A percentile compares a stretch with the other conserved stretches of the same genome.
These are phyloP conservation scores for Papilio polytes DNA, from an alignment of 1,140 invertebrate species.

Conservation along the genomic window DNA sequence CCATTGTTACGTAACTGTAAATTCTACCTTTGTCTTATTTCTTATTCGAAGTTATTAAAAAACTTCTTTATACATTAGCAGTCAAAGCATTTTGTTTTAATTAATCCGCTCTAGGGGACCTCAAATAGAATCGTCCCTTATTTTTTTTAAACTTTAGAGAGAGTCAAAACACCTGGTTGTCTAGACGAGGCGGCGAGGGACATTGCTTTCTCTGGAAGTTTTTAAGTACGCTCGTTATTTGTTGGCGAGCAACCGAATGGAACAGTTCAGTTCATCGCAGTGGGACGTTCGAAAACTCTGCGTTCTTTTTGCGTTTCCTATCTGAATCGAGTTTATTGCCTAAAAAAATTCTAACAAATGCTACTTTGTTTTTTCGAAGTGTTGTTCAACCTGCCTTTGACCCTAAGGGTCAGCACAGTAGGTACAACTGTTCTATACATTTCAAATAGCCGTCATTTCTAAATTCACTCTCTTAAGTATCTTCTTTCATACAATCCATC, in stretches of 20 bases:
- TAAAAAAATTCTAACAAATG: not conserved
- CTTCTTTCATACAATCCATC: too few relatives aligned
- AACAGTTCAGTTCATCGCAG: slow-evolving; percentile 16
- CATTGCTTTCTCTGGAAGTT: slow-evolving; percentile 32
- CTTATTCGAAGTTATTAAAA: not conserved
- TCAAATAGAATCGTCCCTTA: not conserved
- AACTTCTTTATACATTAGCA: slow-evolving; percentile 34
- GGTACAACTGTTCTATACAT: too few relatives aligned
- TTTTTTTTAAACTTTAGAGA: slow-evolving; percentile 23
- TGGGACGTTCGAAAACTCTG: not conserved
- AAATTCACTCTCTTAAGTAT: too few relatives aligned
- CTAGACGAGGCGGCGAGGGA: slow-evolving; percentile 38
- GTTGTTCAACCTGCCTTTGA: too few relatives aligned
- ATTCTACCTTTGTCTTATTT: not conserved
- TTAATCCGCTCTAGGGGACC: slow-evolving; percentile 12
- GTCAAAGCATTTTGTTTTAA: slow-evolving; percentile 27
- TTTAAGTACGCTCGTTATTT: slow-evolving; percentile 39
- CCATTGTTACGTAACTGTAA: not conserved
- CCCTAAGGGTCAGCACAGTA: too few relatives aligned
- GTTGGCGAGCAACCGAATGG: slow-evolving; percentile 30
- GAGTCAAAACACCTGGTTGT: slow-evolving; percentile 40
- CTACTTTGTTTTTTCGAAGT: too few relatives aligned
- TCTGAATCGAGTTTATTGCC: not conserved
- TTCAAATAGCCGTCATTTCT: too few relatives aligned
- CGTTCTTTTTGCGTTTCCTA: not conserved